Evolutionary conservation across 1,140 invertebrate species (phyloP).

Genomic region (Meteorus sp.): DNA sequence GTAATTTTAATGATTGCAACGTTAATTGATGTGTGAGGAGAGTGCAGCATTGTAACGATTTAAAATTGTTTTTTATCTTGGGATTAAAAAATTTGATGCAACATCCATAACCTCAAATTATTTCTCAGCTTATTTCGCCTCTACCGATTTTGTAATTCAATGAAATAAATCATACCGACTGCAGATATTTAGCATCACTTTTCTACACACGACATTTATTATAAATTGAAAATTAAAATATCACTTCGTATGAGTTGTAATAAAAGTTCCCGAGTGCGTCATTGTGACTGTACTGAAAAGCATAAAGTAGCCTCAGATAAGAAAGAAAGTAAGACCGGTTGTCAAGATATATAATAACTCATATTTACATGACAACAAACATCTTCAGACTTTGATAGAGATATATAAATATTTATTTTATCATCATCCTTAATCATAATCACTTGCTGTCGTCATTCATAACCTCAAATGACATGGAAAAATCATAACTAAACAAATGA

Average conservation of each 20-base stretch:
- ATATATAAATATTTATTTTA: neutral
- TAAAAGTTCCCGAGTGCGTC: neutral
- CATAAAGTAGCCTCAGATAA: slow-evolving; percentile 7
- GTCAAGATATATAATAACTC: neutral
- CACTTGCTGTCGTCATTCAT: neutral
- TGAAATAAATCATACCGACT: too few relatives aligned
- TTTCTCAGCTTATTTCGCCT: too few relatives aligned
- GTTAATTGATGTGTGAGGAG: neutral
- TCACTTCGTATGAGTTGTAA: neutral
- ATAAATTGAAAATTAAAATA: too few relatives aligned
- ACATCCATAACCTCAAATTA: too few relatives aligned
- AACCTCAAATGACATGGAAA: neutral
- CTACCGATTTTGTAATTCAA: too few relatives aligned
- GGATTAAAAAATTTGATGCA: too few relatives aligned
- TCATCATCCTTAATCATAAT: too few relatives aligned
- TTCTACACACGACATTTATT: too few relatives aligned
- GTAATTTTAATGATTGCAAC: too few relatives aligned
- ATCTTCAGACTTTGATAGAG: neutral
- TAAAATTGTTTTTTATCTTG: too few relatives aligned
- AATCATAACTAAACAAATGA: neutral
- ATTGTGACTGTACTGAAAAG: neutral
- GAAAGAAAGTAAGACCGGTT: neutral
- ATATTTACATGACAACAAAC: too few relatives aligned
- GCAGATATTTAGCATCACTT: too few relatives aligned
- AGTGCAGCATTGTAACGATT: neutral